These are phyloP conservation scores for Podocnemis expansa DNA, from an alignment of 2,113 vertebrate genomes.

Conservation along the genomic window DNA sequence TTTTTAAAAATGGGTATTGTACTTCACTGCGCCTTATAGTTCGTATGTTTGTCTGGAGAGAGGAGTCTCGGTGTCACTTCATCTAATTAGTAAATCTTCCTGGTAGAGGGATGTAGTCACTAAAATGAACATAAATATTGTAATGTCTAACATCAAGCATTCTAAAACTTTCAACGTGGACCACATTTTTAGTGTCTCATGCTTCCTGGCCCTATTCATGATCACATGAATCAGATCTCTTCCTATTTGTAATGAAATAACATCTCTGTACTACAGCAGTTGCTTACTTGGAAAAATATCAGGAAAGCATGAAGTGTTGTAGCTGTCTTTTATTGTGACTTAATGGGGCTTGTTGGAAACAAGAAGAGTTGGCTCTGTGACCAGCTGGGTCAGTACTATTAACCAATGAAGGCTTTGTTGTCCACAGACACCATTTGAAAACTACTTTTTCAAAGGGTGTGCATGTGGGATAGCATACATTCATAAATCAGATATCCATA, in stretches of 20 bases:
- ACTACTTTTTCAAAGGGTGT: not conserved
- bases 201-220: not conserved
- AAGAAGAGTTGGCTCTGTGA: not conserved
- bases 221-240: not conserved
- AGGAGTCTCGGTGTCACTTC: not conserved
- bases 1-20: not conserved
- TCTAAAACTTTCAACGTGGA: not conserved
- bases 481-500: not conserved
- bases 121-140: not conserved
- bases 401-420: not conserved
- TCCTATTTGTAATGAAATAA: not conserved
- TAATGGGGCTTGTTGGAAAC: not conserved
- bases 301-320: not conserved
- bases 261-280: not conserved
- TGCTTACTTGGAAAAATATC: not conserved
- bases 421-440: not conserved
- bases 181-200: not conserved
- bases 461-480: not conserved
- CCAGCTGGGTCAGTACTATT: not conserved
- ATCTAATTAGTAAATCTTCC: not conserved
- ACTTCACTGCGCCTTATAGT: not conserved
- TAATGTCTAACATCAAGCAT: not conserved
- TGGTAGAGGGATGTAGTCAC: not conserved
- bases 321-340: not conserved
- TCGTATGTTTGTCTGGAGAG: not conserved